Base-by-base conservation (phyloP, 2,113 vertebrate genomes). In the Tachysurus vachellii region DNA sequence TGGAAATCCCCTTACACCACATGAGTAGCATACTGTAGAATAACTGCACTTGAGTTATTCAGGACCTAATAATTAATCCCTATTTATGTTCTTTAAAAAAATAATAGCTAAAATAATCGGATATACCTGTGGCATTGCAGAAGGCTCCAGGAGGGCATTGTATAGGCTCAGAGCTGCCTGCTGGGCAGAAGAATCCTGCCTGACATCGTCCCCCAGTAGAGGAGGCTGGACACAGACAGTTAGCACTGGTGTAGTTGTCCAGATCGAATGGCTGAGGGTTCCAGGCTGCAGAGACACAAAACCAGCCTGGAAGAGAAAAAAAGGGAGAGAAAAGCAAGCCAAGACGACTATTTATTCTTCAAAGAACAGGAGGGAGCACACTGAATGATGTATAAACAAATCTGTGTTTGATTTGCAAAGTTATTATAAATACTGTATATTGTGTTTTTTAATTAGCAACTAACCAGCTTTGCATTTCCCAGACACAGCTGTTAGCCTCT, bases 211-310 rank as follows among this genome's bases (percentile, higher is more conserved):
- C 97, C 64, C 97, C 98, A 0, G 97, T 98, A 90, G 97, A 96
- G 0, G 97, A 97, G 82, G 97, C 97, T 2, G 98, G 98, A 75
- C 97, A 99, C 28, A 98, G 95, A 90, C 98, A 99, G 92, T 97
- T 97, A 71, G 96, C 93, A 7, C 89, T 98, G 89, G 97, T 99
- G 91, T 98, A 98, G 91, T 98, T 98, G 92, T 99, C 98, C 90
- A 99, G 93, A 91, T 99, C 97, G 59, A 98, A 99, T 3, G 98
- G 97, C 68, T 94, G 96, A 0, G 97, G 93, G 4, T 95, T 97
- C 97, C 98, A 99, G 0, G 97, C 97, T 71, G 97, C 97, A 0
- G 94, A 97, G 86, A 98, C 93, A 83, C 97, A 99, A 93, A 98
- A 99, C 98, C 98, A 99, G 64, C 97, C 98, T 99, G 92, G 44